These are phyloP conservation scores for Lottia scabra DNA, from an alignment of 2,888 invertebrate species.

Conservation along the genomic window DNA sequence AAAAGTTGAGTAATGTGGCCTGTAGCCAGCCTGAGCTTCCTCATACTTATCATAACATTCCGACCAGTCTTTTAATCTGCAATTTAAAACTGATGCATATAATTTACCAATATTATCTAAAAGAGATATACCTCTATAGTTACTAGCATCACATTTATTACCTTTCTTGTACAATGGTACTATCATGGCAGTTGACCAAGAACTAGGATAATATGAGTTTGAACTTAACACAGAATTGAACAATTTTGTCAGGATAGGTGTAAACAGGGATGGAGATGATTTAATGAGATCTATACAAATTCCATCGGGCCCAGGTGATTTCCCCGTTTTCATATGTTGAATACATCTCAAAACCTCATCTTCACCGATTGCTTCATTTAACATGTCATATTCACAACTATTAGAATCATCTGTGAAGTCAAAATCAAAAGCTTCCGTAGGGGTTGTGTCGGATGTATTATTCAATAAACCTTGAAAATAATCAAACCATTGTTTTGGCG, in stretches of 20 bases:
- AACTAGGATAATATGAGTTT: neutral
- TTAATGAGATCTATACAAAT: neutral
- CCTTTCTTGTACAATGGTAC: neutral
- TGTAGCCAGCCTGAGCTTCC: neutral
- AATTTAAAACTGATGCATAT: neutral
- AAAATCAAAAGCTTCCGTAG: too few species aligned
- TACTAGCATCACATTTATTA: neutral
- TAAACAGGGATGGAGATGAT: too few species aligned
- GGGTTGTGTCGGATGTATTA: neutral
- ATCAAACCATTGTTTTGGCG: neutral
- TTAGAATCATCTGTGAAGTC: neutral
- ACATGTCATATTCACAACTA: neutral
- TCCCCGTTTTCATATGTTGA: neutral
- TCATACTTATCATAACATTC: neutral
- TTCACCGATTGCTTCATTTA: neutral
- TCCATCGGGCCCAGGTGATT: neutral
- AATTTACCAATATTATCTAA: neutral
- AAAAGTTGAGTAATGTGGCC: neutral
- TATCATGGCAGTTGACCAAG: neutral
- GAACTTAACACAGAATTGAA: too few species aligned
- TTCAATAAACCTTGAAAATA: neutral
- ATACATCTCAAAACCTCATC: slow-evolving; percentile 2
- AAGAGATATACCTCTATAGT: neutral
- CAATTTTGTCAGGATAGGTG: too few species aligned
- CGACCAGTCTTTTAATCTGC: neutral